Evolutionary conservation across 2,113 vertebrate genomes (phyloP).

Genomic region (Mormoops blainvillei): DNA sequence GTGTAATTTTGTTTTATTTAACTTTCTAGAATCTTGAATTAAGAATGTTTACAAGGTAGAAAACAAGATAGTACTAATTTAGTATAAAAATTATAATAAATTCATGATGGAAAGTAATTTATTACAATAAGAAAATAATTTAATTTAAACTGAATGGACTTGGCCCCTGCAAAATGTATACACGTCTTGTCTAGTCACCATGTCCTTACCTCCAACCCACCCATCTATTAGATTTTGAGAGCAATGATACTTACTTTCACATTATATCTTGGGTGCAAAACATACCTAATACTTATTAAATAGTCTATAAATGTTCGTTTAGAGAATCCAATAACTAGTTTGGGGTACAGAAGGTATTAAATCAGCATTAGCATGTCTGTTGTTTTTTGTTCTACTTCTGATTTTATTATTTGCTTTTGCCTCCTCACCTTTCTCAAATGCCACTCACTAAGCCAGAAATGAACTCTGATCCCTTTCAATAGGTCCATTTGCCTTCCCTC

Average conservation of each 20-base stretch:
- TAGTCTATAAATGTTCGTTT: neutral
- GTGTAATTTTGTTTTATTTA: neutral
- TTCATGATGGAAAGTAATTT: neutral
- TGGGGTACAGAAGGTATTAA: neutral
- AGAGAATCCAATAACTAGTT: neutral
- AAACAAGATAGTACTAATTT: slow-evolving; percentile 6
- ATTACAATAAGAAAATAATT: neutral
- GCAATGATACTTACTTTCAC: neutral
- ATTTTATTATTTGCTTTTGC: neutral
- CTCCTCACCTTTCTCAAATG: neutral
- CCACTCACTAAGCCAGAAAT: neutral
- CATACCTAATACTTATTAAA: neutral
- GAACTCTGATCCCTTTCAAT: neutral
- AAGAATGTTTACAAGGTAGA: neutral
- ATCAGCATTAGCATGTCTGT: neutral
- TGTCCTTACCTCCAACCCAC: neutral
- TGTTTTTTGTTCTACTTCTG: neutral
- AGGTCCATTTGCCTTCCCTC: neutral
- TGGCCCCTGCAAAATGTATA: neutral
- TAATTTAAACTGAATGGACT: neutral
- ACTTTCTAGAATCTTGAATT: neutral
- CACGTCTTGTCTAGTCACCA: neutral
- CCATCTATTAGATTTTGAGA: neutral
- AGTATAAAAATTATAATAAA: neutral
- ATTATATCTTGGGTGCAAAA: neutral